A percentile compares a stretch with the other conserved stretches of the same genome.
Evolutionary conservation across 2,888 invertebrate genomes (phyloP).

Genomic region (Meteorus cinctellus): DNA sequence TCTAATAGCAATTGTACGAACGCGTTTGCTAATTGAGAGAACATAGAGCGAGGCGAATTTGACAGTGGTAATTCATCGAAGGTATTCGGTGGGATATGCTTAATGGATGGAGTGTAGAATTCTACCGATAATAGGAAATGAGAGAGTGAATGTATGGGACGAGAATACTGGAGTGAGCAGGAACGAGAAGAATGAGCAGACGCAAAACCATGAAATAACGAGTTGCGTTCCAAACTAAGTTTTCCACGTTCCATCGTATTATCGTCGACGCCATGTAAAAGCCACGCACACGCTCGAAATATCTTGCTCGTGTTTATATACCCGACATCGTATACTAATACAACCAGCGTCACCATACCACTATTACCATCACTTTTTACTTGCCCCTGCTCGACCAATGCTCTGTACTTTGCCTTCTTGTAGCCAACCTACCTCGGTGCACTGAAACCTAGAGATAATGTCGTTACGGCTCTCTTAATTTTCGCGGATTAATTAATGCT

Average conservation of each 20-base stretch:
- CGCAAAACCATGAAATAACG: conserved; percentile 1
- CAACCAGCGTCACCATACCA: background rate
- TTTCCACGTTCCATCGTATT: conserved; percentile 48
- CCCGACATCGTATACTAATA: background rate
- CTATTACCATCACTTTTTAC: conserved; percentile 17
- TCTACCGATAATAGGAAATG: background rate
- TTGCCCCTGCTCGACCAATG: background rate
- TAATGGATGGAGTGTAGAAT: conserved; percentile 10
- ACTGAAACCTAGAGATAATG: conserved; percentile 45
- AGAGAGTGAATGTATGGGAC: background rate
- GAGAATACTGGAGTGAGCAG: background rate
- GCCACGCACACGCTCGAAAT: conserved; percentile 42
- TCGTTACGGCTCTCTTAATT: conserved; percentile 51
- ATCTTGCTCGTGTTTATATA: conserved; percentile 6
- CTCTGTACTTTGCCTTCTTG: background rate
- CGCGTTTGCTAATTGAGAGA: conserved; percentile 52
- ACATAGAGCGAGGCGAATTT: conserved; percentile 25
- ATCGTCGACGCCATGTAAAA: conserved; percentile 26
- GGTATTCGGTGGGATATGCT: background rate
- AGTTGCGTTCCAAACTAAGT: conserved; percentile 45
- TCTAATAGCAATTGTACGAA: conserved; percentile 45
- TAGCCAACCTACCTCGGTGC: background rate
- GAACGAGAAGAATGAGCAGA: background rate
- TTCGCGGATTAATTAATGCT: conserved; percentile 56
- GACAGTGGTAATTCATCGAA: conserved; percentile 44